phyloP scores from a whole-genome alignment of 2,113 vertebrate genomes.

The Henicopernis longicauda region DNA sequence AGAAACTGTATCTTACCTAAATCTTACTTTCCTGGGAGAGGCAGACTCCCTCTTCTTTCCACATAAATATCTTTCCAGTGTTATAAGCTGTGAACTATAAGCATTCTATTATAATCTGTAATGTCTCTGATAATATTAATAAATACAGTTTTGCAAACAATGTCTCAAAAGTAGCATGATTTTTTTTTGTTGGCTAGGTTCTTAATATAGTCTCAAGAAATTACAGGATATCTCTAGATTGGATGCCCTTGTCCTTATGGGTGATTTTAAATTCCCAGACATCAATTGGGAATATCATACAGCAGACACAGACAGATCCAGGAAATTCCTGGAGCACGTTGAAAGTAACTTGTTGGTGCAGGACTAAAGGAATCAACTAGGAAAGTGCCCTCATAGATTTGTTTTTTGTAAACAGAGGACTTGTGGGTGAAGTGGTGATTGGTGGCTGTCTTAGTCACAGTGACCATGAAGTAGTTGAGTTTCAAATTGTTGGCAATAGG shows the following conservation, averaged over 20 bases:
- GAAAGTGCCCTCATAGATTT: background rate
- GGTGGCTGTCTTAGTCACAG: background rate
- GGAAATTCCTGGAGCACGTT: background rate
- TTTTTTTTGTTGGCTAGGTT: background rate
- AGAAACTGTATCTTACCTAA: background rate
- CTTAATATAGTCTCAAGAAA: background rate
- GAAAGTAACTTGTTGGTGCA: background rate
- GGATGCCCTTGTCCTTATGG: background rate
- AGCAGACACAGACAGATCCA: background rate
- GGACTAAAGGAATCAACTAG: rapidly evolving
- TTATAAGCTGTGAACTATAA: background rate
- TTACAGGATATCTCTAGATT: background rate
- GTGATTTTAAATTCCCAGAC: background rate
- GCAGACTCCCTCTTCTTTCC: background rate
- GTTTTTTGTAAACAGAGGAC: background rate
- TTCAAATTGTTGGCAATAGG: background rate
- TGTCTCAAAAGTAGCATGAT: rapidly evolving
- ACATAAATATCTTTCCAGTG: background rate
- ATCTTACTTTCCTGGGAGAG: background rate
- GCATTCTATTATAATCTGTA: background rate
- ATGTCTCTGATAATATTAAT: background rate
- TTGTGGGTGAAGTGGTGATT: background rate
- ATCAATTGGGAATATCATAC: background rate
- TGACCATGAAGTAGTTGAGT: background rate
- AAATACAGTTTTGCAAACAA: background rate